Evolutionary conservation across 1,140 invertebrate species (phyloP).

Genomic region (Asbolus verrucosus): DNA sequence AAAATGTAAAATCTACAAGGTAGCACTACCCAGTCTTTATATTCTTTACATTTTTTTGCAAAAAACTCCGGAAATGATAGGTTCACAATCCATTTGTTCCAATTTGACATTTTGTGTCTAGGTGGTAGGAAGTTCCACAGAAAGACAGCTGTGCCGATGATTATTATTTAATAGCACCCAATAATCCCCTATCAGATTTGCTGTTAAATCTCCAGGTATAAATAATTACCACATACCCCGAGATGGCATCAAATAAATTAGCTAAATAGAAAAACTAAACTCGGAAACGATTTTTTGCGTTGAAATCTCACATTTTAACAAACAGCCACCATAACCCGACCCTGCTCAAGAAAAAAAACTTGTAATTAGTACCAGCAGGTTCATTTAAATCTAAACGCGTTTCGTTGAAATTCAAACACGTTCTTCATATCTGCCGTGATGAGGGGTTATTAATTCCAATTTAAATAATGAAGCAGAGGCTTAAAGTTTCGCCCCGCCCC

Average conservation of each 20-base stretch:
- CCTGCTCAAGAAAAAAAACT: no score
- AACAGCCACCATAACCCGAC: no score
- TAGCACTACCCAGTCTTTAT: no score
- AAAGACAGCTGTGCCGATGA: slow-evolving; percentile 12
- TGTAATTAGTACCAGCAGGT: neutral
- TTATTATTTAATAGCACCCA: slow-evolving; percentile 33
- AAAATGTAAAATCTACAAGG: no score
- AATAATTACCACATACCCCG: slow-evolving; percentile 16
- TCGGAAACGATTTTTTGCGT: no score
- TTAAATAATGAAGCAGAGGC: neutral
- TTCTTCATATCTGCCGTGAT: neutral
- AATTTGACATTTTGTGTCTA: slow-evolving; percentile 20
- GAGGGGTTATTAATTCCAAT: slow-evolving; percentile 3
- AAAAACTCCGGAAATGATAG: slow-evolving; percentile 12
- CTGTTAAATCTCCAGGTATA: slow-evolving; percentile 16
- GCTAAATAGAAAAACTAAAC: neutral
- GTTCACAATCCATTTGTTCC: neutral
- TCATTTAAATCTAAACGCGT: neutral
- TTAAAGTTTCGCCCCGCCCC: neutral
- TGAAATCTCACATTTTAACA: no score
- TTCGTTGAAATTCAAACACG: neutral
- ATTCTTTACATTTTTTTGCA: neutral
- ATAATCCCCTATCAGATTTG: slow-evolving; percentile 32
- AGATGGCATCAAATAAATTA: slow-evolving; percentile 25
- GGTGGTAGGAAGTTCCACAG: neutral